Conservation (phyloP, 1,140 invertebrate species). For the Papilio glaucus region DNA sequence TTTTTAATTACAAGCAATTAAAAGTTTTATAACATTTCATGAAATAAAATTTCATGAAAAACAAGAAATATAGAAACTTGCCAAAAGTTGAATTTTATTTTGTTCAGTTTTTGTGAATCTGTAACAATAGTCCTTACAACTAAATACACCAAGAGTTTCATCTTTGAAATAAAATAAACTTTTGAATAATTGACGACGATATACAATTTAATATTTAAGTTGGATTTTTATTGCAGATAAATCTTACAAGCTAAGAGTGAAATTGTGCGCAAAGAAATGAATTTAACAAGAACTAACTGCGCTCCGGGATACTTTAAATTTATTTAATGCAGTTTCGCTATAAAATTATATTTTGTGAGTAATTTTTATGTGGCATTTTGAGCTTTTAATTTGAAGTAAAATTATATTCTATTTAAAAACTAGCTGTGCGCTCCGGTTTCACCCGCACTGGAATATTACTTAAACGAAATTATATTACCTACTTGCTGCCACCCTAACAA, state of each 20-base stretch:
- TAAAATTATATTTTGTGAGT: not conserved
- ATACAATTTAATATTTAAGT: not conserved
- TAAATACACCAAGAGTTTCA: too few species aligned
- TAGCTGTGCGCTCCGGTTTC: too few species aligned
- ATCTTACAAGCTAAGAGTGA: not conserved
- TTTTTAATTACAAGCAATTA: not conserved
- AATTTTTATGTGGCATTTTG: not conserved
- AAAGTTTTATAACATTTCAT: not conserved
- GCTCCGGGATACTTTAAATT: not conserved
- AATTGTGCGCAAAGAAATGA: constrained; percentile 1
- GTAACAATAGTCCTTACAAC: too few species aligned
- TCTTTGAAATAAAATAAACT: not conserved
- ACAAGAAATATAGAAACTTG: not conserved
- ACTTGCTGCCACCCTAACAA: too few species aligned
- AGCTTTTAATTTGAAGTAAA: not conserved
- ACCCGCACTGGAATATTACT: too few species aligned
- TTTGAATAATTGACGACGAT: not conserved
- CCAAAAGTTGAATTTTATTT: too few species aligned
- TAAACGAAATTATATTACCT: too few species aligned
- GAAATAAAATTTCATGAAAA: not conserved
- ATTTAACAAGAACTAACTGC: constrained; percentile 13
- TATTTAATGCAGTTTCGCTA: not conserved
- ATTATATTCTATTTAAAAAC: not conserved
- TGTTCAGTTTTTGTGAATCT: too few species aligned
- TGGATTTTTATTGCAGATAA: not conserved